These are phyloP conservation scores for Ormyrus nitidulus DNA, from an alignment of 2,888 invertebrate species.

Conservation along the genomic window DNA sequence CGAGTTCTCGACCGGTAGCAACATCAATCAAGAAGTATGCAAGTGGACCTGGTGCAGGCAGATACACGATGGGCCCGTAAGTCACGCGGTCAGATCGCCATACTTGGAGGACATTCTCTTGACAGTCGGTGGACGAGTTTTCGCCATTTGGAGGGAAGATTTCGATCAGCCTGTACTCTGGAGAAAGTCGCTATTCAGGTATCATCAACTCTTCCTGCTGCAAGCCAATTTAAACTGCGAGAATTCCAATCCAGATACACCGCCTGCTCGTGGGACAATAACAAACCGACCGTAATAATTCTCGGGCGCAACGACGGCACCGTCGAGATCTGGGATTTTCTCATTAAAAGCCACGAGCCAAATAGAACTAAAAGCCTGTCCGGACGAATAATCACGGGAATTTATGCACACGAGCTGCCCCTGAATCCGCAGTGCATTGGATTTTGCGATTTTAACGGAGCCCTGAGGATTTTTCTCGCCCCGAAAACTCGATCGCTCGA, in stretches of 20 bases:
- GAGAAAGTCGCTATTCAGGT: constrained; percentile 78
- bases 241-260: constrained; percentile 75
- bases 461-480: constrained; percentile 80
- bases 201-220: background rate
- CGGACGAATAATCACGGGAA: constrained; percentile 78
- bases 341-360: constrained; percentile 82
- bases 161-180: constrained; percentile 81
- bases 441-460: constrained; percentile 83
- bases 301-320: constrained; percentile 84
- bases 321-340: constrained; percentile 89
- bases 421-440: constrained; percentile 80
- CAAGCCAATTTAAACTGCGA: background rate
- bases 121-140: constrained; percentile 85
- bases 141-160: constrained; percentile 86
- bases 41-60: constrained; percentile 74
- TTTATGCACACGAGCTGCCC: constrained; percentile 79
- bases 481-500: constrained; percentile 77
- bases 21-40: constrained; percentile 79
- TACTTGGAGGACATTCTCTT: constrained; percentile 80
- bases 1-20: constrained; percentile 80
- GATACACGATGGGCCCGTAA: constrained; percentile 85
- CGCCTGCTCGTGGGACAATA: constrained; percentile 85
- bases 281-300: constrained; percentile 84
- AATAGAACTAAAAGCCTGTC: constrained; percentile 77
- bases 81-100: constrained; percentile 80